Evolutionary conservation across 2,797 vertebrate species (phyloP), one percentile per base, ranked within the genome.

Genomic region (Cygnus olor): DNA sequence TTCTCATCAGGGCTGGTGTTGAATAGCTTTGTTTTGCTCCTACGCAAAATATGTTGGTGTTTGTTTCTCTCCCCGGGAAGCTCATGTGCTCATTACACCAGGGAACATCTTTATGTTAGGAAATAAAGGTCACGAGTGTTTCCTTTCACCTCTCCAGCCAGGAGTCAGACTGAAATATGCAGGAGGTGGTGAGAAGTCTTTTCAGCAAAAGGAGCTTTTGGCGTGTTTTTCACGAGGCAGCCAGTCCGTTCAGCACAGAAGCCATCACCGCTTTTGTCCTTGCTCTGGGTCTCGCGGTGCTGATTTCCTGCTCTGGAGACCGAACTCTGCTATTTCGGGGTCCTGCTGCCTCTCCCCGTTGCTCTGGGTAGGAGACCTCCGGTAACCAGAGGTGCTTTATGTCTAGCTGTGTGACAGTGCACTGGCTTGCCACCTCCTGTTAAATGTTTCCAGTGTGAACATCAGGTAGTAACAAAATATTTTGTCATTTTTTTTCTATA

Each of bases 91-190:
- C 32, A 0, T 69, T 89, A 44, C 44, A 20, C 56, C 27, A 68
- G 68, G 82, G 74, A 88, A 1, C 57, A 64, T 57, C 88, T 85
- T 34, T 54, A 9, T 15, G 25, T 57, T 80, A 68, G 60, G 54
- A 24, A 74, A 30, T 27, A 93, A 93, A 93, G 83, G 88, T 94
- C 91, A 80, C 3, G 1, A 84, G 90, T 58, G 76, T 95, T 96
- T 93, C 84, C 91, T 94, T 95, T 91, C 88, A 78, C 76, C 21
- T 82, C 76, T 72, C 64, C 61, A 30, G 25, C 78, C 6, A 1
- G 38, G 45, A 78, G 21, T 47, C 84, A 25, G 78, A 21, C 74
- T n/a, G 78, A 57, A 21, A 10, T 14, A 22, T 30, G 2, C 0
- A 0, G 53, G 80, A 74, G 57, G 38, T 40, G 12, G 32, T 53